Evolutionary conservation across 1,140 invertebrate genomes (phyloP).

Genomic region (Sycophaga agraensis): DNA sequence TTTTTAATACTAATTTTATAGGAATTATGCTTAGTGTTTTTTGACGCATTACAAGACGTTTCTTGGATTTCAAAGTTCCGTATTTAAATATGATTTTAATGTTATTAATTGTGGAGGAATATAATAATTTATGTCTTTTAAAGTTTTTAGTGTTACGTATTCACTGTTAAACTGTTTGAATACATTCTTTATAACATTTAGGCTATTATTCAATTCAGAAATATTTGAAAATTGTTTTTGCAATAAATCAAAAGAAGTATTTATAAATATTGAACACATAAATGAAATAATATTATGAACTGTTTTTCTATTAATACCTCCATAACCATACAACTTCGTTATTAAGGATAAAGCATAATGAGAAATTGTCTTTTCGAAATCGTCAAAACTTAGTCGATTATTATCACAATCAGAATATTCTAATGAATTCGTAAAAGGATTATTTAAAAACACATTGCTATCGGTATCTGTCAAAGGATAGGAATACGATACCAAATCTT

Average conservation of each 20-base stretch:
- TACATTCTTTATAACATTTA: not conserved
- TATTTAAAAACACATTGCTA: not conserved
- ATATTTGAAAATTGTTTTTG: not conserved
- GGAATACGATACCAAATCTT: too few relatives aligned
- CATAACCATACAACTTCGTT: not conserved
- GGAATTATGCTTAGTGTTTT: not conserved
- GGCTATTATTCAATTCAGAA: not conserved
- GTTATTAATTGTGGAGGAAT: not conserved
- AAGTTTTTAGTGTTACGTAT: not conserved
- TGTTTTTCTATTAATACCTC: not conserved
- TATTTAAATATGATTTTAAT: not conserved
- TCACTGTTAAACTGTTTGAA: not conserved
- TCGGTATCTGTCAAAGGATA: not conserved
- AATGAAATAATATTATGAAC: not conserved
- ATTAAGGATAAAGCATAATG: not conserved
- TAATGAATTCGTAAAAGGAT: too few relatives aligned
- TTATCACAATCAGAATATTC: too few relatives aligned
- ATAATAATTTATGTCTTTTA: not conserved
- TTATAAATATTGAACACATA: not conserved
- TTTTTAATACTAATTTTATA: constrained; percentile 20
- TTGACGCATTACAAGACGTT: not conserved
- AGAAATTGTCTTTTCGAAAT: too few relatives aligned
- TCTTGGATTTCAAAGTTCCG: not conserved
- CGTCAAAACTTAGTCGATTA: too few relatives aligned
- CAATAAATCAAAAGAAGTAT: not conserved